A percentile compares a stretch with the other conserved stretches of the same genome.
phyloP scores from a whole-genome alignment of 1,140 invertebrate species.

The Zophobas atratus region DNA sequence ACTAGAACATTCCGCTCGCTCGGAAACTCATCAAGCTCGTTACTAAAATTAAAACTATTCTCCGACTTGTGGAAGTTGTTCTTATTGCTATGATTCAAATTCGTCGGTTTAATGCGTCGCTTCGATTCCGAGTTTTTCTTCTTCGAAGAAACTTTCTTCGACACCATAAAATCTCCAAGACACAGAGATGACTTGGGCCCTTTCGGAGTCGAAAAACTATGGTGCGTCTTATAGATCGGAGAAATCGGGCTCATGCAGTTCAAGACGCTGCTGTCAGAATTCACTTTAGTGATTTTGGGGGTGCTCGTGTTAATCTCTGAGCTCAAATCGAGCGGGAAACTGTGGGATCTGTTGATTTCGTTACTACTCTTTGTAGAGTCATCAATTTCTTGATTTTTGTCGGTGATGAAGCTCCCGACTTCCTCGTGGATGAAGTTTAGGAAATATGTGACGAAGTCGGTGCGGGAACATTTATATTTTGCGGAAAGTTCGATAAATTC shows the following conservation, averaged over 20 bases:
- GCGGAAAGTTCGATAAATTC: slow-evolving; percentile 31
- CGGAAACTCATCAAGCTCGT: slow-evolving; percentile 39
- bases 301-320: slow-evolving; percentile 49
- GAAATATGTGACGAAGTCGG: slow-evolving; percentile 64
- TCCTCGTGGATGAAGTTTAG: slow-evolving; percentile 65
- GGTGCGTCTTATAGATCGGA: slow-evolving; percentile 56
- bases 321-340: slow-evolving; percentile 32
- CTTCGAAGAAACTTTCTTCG: slow-evolving; percentile 50
- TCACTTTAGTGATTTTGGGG: slow-evolving; percentile 49
- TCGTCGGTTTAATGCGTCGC: slow-evolving; percentile 64
- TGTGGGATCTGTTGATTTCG: slow-evolving; percentile 37
- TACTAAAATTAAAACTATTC: slow-evolving; percentile 63
- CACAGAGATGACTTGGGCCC: slow-evolving; percentile 54
- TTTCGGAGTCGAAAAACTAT: slow-evolving; percentile 37
- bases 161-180: slow-evolving; percentile 64
- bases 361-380: slow-evolving; percentile 48
- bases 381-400: slow-evolving; percentile 45
- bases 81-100: slow-evolving; percentile 53
- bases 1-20: slow-evolving; percentile 54
- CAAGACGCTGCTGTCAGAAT: slow-evolving; percentile 19
- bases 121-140: slow-evolving; percentile 54
- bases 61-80: slow-evolving; percentile 47
- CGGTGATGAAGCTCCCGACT: slow-evolving; percentile 55
- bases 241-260: slow-evolving; percentile 60
- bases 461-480: slow-evolving; percentile 57